A percentile compares a stretch with the other conserved stretches of the same genome.
Conservation (phyloP, 2,113 vertebrate genomes). For the Bothrops jararaca region DNA sequence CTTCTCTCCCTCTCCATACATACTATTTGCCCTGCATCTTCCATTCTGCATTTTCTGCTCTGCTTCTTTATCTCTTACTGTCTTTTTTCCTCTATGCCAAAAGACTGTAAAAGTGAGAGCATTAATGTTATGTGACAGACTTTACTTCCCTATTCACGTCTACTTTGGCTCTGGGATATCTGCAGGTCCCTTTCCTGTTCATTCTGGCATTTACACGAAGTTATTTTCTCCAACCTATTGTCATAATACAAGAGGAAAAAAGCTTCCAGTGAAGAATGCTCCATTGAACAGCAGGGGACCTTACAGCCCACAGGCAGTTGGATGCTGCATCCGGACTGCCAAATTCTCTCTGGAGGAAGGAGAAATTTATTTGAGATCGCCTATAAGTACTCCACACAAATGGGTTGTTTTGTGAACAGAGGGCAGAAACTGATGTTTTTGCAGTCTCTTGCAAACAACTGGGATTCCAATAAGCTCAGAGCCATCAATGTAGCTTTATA, state of each 20-base stretch:
- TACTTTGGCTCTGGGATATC: not conserved
- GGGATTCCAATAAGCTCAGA: not conserved
- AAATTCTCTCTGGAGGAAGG: not conserved
- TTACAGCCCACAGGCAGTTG: not conserved
- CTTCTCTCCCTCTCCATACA: not conserved
- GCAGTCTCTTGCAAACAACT: not conserved
- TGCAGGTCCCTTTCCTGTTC: not conserved
- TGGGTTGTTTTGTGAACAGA: not conserved
- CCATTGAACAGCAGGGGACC: not conserved
- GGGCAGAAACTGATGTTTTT: not conserved
- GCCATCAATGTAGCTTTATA: not conserved
- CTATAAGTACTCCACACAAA: not conserved
- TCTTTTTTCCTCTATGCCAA: not conserved
- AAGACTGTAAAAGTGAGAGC: not conserved
- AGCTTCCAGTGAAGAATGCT: not conserved
- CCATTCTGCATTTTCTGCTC: not conserved
- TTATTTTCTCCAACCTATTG: not conserved
- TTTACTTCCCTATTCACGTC: not conserved
- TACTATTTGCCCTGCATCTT: not conserved
- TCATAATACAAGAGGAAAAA: not conserved
- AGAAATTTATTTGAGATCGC: not conserved
- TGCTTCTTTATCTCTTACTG: not conserved
- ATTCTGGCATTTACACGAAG: not conserved
- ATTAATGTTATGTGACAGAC: not conserved
- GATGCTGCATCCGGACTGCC: not conserved